phyloP scores from a whole-genome alignment of 2,888 invertebrate species.

The Hermodice carunculata region DNA sequence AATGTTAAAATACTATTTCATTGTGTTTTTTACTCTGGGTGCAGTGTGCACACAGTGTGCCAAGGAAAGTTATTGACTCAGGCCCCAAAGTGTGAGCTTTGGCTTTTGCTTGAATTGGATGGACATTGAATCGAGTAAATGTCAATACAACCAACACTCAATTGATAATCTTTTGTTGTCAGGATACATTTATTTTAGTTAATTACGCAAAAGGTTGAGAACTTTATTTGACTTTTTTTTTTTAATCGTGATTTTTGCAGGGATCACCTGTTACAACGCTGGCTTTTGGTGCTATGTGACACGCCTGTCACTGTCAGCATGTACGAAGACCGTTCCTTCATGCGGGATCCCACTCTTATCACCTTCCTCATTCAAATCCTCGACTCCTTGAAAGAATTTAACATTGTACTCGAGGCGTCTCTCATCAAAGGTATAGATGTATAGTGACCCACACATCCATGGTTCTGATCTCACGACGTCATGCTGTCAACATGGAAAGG shows the following conservation, averaged over 20 bases:
- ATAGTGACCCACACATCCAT: background rate
- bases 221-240: background rate
- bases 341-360: constrained; percentile 86
- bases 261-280: constrained; percentile 80
- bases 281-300: constrained; percentile 91
- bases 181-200: background rate
- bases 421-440: constrained; percentile 68
- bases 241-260: constrained; percentile 39
- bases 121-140: too few relatives aligned
- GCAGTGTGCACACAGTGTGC: too few relatives aligned
- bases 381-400: constrained; percentile 89
- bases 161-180: too few relatives aligned
- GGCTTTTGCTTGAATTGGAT: too few relatives aligned
- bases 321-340: constrained; percentile 97
- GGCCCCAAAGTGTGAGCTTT: too few relatives aligned
- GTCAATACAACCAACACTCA: too few relatives aligned
- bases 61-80: too few relatives aligned
- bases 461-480: background rate
- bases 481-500: too few relatives aligned
- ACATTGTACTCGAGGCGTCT: constrained; percentile 72
- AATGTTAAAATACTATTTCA: too few relatives aligned
- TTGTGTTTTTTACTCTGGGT: too few relatives aligned
- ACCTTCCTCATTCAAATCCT: constrained; percentile 92
- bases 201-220: background rate
- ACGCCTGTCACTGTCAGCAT: constrained; percentile 90